Evolutionary conservation across 2,113 vertebrate species (phyloP).

Genomic region (Glaucidium brasilianum): DNA sequence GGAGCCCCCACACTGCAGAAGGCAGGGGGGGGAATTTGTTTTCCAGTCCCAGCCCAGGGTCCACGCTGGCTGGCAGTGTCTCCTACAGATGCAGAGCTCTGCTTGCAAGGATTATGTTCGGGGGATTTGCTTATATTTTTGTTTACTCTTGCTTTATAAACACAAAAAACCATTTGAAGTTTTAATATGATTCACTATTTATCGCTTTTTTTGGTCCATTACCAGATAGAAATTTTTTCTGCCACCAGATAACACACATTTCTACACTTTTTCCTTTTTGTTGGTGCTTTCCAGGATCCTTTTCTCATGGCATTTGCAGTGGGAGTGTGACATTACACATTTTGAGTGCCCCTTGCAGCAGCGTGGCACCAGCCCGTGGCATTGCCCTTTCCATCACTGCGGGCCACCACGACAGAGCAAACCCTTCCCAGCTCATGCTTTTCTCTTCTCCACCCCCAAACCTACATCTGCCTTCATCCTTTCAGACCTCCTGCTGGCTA

Average conservation of each 20-base stretch:
- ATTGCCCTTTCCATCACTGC: not conserved
- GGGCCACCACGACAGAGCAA: not conserved
- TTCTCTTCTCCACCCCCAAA: not conserved
- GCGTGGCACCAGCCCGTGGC: not conserved
- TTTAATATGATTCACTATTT: accelerated
- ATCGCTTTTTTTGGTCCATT: not conserved
- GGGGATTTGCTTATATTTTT: not conserved
- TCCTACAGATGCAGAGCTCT: not conserved
- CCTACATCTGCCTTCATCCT: not conserved
- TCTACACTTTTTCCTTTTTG: not conserved
- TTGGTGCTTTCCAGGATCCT: not conserved
- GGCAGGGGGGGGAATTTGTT: too few species aligned
- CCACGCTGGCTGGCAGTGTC: accelerated
- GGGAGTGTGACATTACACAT: not conserved
- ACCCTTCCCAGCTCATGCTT: not conserved
- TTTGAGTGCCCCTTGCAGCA: not conserved
- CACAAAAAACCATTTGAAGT: not conserved
- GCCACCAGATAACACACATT: not conserved
- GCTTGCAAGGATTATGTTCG: not conserved
- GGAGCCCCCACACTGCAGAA: accelerated
- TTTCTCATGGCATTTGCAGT: not conserved
- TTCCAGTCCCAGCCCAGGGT: not conserved
- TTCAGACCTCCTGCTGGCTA: not conserved
- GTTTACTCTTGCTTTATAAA: not conserved
- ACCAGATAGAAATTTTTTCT: not conserved